These are phyloP conservation scores for Umimayanthus chanpuru DNA, from an alignment of 92 coral and sea anemone genomes.

Conservation along the genomic window DNA sequence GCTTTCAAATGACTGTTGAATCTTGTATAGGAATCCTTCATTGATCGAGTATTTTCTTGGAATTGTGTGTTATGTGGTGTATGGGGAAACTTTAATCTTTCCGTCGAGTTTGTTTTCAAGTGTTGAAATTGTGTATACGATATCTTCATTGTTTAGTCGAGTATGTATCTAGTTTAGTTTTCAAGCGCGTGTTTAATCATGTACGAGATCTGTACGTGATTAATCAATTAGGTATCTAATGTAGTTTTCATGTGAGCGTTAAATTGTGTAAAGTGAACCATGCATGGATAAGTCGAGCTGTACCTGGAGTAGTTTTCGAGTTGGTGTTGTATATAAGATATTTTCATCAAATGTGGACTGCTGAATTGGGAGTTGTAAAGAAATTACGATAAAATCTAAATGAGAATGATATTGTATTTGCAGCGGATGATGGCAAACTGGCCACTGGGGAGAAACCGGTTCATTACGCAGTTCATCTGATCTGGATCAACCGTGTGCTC, in stretches of 20 bases:
- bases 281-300: slow-evolving; percentile 48
- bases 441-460: slow-evolving; percentile 59
- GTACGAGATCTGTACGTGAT: slow-evolving; percentile 33
- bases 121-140: too few species aligned
- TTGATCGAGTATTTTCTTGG: slow-evolving; percentile 31
- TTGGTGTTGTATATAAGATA: background rate
- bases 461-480: slow-evolving; percentile 51
- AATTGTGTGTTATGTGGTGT: background rate
- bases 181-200: too few species aligned
- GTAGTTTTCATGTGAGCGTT: too few species aligned
- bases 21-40: slow-evolving; percentile 37
- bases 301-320: background rate
- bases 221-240: background rate
- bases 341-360: background rate
- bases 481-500: slow-evolving; percentile 54
- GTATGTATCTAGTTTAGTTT: background rate
- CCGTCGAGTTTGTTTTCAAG: slow-evolving; percentile 13
- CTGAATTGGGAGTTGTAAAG: background rate
- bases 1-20: background rate
- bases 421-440: slow-evolving; percentile 58
- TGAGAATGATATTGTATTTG: background rate
- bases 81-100: slow-evolving; percentile 45
- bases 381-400: too few species aligned
- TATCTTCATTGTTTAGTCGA: background rate
- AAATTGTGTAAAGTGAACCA: slow-evolving; percentile 32